Conservation (phyloP, 2,797 vertebrate species). For the Chanos chanos region DNA sequence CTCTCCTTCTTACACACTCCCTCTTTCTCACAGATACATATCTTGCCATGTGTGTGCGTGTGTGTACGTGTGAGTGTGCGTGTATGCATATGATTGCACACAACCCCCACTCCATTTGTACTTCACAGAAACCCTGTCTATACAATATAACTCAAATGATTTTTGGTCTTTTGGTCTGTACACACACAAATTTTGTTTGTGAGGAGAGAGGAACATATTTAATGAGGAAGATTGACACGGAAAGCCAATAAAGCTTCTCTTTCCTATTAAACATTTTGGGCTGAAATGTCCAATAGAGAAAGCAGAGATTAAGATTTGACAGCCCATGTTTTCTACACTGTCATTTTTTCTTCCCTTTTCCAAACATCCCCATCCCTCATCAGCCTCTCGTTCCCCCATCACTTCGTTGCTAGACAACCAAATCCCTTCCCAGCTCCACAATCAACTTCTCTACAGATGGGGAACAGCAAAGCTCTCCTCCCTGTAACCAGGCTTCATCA, state of each 20-base stretch:
- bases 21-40: no score
- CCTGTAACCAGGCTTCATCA: constrained; percentile 5
- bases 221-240: not conserved
- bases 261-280: constrained; percentile 16
- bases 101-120: no score
- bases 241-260: constrained; percentile 11
- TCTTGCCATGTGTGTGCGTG: not conserved
- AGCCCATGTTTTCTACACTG: constrained; percentile 17
- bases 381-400: constrained; percentile 24
- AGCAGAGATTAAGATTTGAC: constrained; percentile 22
- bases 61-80: not conserved
- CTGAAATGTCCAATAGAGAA: not conserved
- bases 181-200: no score
- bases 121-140: no score
- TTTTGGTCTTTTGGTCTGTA: no score
- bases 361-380: constrained; percentile 5
- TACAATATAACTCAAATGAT: no score
- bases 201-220: not conserved
- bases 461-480: not conserved
- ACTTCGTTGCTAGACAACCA: constrained; percentile 35
- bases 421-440: constrained; percentile 7
- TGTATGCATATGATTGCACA: not conserved
- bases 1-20: no score
- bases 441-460: constrained; percentile 11
- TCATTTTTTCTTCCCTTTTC: constrained; percentile 19